Percentiles rank a stretch among this genome's conserved stretches.
phyloP scores from a whole-genome alignment of 2,888 invertebrate genomes.

The Magallana nippona region DNA sequence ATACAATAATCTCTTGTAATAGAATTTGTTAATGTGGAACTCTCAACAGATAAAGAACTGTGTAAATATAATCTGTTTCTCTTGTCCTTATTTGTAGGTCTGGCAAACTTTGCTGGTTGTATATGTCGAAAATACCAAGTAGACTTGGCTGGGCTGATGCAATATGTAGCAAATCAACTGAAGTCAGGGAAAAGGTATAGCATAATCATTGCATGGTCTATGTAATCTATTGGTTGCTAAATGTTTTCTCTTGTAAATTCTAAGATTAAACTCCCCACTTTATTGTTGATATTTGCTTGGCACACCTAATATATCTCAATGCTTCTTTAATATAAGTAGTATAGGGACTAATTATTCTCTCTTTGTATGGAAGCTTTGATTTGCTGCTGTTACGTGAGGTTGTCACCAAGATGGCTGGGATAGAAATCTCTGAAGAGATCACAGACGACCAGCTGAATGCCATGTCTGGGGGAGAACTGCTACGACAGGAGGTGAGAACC shows the following conservation, averaged over 20 bases:
- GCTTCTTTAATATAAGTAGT: not conserved
- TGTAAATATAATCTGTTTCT: too few relatives aligned
- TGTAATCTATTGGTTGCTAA: too few relatives aligned
- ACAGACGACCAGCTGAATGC: constrained; percentile 97
- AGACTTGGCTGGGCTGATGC: constrained; percentile 95
- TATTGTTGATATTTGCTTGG: too few relatives aligned
- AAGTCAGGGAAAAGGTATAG: constrained; percentile 94
- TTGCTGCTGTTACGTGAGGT: constrained; percentile 95
- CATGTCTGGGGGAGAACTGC: constrained; percentile 96
- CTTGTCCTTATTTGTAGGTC: constrained; percentile 74
- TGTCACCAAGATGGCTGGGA: constrained; percentile 99
- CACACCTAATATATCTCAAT: too few relatives aligned
- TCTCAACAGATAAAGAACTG: too few relatives aligned
- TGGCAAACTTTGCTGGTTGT: constrained; percentile 96
- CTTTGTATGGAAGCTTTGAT: constrained; percentile 86
- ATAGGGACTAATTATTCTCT: not conserved
- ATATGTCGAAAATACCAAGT: constrained; percentile 98
- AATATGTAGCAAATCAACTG: constrained; percentile 97
- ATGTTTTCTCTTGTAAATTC: too few relatives aligned
- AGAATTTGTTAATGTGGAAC: too few relatives aligned
- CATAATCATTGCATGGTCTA: too few relatives aligned
- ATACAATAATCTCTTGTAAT: too few relatives aligned
- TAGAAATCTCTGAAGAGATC: constrained; percentile 97
- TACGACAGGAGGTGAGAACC: constrained; percentile 92
- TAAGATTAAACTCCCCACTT: too few relatives aligned